Percentiles rank a stretch among this genome's conserved stretches.
Evolutionary conservation across 30 jellyfish, hydroid and myxozoan genomes (phyloP).

Genomic region (Pseudorhiza aurosa): DNA sequence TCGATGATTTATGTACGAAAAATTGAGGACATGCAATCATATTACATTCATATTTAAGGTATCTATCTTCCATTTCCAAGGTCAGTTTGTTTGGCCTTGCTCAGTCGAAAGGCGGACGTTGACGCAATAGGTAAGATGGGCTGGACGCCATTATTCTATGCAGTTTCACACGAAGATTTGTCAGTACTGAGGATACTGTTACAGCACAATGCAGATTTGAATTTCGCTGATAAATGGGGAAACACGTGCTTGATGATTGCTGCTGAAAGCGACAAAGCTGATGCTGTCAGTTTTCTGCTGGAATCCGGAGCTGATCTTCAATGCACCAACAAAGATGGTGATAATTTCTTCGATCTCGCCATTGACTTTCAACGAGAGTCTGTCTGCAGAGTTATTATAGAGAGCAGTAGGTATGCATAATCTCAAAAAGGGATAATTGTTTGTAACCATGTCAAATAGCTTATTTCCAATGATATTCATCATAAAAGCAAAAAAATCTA

Average conservation of each 20-base stretch:
- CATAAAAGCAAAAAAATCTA: too few species aligned
- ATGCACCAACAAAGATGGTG: not conserved
- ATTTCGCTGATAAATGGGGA: not conserved
- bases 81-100: conserved; percentile 1
- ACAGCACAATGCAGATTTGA: not conserved
- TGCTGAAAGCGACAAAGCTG: conserved; percentile 7
- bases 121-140: not conserved
- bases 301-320: conserved; percentile 15
- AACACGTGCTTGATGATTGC: conserved; percentile 10
- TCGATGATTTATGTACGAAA: too few species aligned
- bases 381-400: not conserved
- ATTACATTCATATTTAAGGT: too few species aligned
- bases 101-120: not conserved
- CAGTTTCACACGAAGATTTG: not conserved
- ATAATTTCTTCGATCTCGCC: conserved; percentile 20
- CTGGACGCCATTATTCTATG: conserved; percentile 16
- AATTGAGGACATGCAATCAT: too few species aligned
- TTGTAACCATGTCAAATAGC: too few species aligned
- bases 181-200: not conserved
- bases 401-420: conserved; percentile 10
- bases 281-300: not conserved
- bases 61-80: not conserved
- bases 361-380: conserved; percentile 11
- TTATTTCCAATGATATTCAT: too few species aligned
- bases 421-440: too few species aligned